Evolutionary conservation across 2,888 invertebrate genomes (phyloP).

Genomic region (Heteromyza rotundicornis): DNA sequence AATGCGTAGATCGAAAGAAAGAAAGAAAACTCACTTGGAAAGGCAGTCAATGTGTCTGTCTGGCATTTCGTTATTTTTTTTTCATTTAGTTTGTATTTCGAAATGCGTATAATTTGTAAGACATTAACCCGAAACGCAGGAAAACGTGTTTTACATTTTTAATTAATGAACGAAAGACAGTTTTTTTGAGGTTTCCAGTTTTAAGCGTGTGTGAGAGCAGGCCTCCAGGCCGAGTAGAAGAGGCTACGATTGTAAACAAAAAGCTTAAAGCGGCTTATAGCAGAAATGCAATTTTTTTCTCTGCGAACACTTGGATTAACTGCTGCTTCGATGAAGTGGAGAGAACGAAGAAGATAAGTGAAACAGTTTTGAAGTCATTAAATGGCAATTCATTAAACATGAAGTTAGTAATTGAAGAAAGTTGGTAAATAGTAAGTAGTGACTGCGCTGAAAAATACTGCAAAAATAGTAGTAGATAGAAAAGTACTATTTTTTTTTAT

Average conservation of each 20-base stretch:
- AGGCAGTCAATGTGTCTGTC: constrained; percentile 21
- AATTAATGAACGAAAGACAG: neutral
- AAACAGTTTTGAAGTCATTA: too few species aligned
- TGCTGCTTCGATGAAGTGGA: too few species aligned
- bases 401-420: too few species aligned
- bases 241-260: neutral
- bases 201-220: neutral
- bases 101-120: constrained; percentile 30
- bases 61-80: constrained; percentile 25
- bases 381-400: too few species aligned
- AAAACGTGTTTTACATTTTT: constrained; percentile 30
- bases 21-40: constrained; percentile 16
- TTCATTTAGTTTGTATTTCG: constrained; percentile 24
- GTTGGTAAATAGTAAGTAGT: too few species aligned
- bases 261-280: neutral
- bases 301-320: too few species aligned
- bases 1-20: too few species aligned
- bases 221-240: neutral
- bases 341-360: too few species aligned
- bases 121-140: constrained; percentile 31
- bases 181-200: too few species aligned
- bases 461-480: too few species aligned
- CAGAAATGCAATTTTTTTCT: neutral
- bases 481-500: too few species aligned
- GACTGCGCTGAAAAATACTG: too few species aligned